These are phyloP conservation scores for Lycaon pictus DNA, from an alignment of 2,113 vertebrate genomes.

Conservation along the genomic window DNA sequence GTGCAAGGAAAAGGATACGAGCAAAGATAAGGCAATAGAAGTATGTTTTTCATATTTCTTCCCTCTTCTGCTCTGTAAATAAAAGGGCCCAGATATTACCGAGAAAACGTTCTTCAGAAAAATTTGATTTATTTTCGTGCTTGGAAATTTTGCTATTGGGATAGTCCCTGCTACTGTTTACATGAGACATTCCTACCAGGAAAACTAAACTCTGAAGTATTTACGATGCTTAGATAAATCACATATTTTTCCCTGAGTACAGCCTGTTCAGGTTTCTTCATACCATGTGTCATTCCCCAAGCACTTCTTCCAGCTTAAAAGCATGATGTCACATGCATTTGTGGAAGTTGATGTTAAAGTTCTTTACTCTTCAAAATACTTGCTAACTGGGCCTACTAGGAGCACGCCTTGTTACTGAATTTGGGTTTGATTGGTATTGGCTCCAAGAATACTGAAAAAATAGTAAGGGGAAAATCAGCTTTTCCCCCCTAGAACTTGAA, in stretches of 20 bases:
- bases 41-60: constrained; percentile 35
- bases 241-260: constrained; percentile 71
- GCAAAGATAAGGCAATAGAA: background rate
- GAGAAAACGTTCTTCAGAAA: constrained; percentile 20
- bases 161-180: constrained; percentile 12
- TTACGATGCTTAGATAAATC: constrained; percentile 70
- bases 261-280: constrained; percentile 63
- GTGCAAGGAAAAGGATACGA: constrained; percentile 10
- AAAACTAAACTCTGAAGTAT: constrained; percentile 71
- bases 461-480: background rate
- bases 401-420: constrained; percentile 1
- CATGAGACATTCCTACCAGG: background rate
- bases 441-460: constrained; percentile 25
- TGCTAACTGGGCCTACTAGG: constrained; percentile 40
- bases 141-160: constrained; percentile 55
- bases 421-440: background rate
- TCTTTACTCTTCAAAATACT: constrained; percentile 77
- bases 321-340: constrained; percentile 67
- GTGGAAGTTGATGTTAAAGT: constrained; percentile 71
- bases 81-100: background rate
- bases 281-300: constrained; percentile 56
- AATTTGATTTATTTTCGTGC: constrained; percentile 34
- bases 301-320: constrained; percentile 68
- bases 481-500: background rate
- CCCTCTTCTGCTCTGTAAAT: constrained; percentile 4